These are phyloP conservation scores for Forbesichthys papilliferus DNA, from an alignment of 2,113 vertebrate genomes.

Conservation along the genomic window DNA sequence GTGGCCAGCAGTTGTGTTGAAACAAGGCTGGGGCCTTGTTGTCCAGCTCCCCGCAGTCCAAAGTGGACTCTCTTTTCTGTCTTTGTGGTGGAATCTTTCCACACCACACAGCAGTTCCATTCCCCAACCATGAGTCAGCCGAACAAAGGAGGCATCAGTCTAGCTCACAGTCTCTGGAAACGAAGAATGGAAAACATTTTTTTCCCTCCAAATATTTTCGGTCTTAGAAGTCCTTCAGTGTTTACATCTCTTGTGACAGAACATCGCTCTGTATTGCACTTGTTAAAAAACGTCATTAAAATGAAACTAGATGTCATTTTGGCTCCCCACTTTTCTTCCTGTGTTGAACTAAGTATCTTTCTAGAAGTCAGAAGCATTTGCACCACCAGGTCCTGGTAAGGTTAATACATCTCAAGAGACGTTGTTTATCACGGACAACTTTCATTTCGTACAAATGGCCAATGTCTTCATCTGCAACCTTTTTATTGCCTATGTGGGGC, in stretches of 20 bases:
- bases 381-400: constrained; percentile 45
- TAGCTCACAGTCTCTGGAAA: constrained; percentile 46
- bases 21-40: constrained; percentile 62
- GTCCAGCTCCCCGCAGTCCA: constrained; percentile 53
- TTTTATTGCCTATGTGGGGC: constrained; percentile 67
- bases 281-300: constrained; percentile 26
- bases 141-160: constrained; percentile 71
- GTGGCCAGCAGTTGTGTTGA: background rate
- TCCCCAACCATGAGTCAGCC: constrained; percentile 71
- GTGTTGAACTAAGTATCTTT: background rate
- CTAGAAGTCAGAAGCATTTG: constrained; percentile 17
- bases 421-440: constrained; percentile 62
- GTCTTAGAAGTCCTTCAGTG: constrained; percentile 18
- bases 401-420: constrained; percentile 60
- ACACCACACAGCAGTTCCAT: constrained; percentile 67
- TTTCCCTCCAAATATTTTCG: constrained; percentile 34
- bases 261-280: constrained; percentile 18
- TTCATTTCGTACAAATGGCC: constrained; percentile 62
- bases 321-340: background rate
- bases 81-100: constrained; percentile 70
- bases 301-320: constrained; percentile 9
- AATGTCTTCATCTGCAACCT: constrained; percentile 59
- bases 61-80: constrained; percentile 58
- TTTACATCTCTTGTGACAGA: constrained; percentile 9
- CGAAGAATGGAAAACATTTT: constrained; percentile 53